phyloP scores from a whole-genome alignment of 2,113 vertebrate species.

The Actinemys pallida region DNA sequence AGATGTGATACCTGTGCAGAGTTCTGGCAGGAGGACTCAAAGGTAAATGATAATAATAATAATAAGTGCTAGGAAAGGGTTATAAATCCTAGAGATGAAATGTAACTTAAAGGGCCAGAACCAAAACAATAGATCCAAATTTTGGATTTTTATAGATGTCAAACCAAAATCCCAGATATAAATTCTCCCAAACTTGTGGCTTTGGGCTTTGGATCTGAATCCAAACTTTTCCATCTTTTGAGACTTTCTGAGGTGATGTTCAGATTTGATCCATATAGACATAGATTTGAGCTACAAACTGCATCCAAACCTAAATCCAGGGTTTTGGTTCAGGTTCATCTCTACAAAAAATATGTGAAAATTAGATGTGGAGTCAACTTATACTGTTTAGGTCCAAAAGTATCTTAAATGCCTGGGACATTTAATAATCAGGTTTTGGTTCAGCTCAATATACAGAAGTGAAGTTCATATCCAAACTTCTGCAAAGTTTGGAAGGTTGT shows the following conservation, averaged over 20 bases:
- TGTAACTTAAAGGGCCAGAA: background rate
- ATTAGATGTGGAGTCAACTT: background rate
- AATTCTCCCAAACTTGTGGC: background rate
- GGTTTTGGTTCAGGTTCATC: background rate
- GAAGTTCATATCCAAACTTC: background rate
- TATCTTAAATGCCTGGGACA: background rate
- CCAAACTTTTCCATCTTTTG: background rate
- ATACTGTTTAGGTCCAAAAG: background rate
- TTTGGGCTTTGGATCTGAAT: background rate
- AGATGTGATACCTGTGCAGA: slow-evolving; percentile 48
- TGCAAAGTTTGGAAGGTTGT: background rate
- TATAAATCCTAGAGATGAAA: slow-evolving; percentile 6
- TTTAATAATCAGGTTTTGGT: background rate
- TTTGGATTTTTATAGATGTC: background rate
- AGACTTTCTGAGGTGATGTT: background rate
- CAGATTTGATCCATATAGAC: background rate
- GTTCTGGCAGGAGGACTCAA: slow-evolving; percentile 12
- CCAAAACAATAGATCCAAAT: background rate
- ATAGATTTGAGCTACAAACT: background rate
- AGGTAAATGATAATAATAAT: background rate
- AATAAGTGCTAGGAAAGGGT: background rate
- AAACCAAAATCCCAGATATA: background rate
- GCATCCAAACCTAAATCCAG: background rate
- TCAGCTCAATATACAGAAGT: background rate
- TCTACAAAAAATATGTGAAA: background rate